Evolutionary conservation across 1,140 invertebrate species (phyloP).

Genomic region (Bradynema listronoti): DNA sequence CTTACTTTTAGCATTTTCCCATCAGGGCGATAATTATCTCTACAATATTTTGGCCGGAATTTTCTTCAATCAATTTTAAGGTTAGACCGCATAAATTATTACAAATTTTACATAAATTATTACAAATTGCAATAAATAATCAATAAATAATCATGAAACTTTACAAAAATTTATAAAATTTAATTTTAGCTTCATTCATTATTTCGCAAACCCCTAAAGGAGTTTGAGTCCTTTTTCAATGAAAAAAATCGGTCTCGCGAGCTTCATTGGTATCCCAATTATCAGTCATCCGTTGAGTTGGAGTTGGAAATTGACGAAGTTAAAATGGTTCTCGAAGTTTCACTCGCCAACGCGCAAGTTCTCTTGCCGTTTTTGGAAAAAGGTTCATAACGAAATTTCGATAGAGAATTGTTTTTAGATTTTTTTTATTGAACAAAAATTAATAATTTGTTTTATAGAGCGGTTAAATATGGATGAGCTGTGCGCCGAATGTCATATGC

Average conservation of each 20-base stretch:
- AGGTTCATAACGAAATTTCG: too few relatives aligned
- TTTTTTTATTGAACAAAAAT: background rate
- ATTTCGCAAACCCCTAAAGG: too few relatives aligned
- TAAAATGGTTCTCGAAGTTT: constrained; percentile 74
- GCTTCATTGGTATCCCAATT: too few relatives aligned
- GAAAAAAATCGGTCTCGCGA: too few relatives aligned
- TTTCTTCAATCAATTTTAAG: too few relatives aligned
- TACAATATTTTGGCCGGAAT: constrained; percentile 95
- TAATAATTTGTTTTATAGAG: constrained; percentile 27
- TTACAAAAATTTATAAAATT: too few relatives aligned
- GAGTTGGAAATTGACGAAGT: constrained; percentile 80
- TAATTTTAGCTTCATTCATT: too few relatives aligned
- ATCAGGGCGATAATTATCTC: constrained; percentile 79
- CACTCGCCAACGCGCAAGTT: constrained; percentile 84
- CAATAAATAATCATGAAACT: too few relatives aligned
- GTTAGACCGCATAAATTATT: too few relatives aligned
- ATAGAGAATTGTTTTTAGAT: background rate
- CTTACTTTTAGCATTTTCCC: constrained; percentile 50
- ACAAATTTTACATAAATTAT: too few relatives aligned
- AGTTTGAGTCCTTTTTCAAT: too few relatives aligned
- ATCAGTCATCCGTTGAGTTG: constrained; percentile 79
- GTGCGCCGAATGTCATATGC: constrained; percentile 19
- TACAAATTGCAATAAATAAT: too few relatives aligned
- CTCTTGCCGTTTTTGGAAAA: constrained; percentile 88
- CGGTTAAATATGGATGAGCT: constrained; percentile 20